Evolutionary conservation across 2,113 vertebrate species (phyloP).

Genomic region (Scortum barcoo): DNA sequence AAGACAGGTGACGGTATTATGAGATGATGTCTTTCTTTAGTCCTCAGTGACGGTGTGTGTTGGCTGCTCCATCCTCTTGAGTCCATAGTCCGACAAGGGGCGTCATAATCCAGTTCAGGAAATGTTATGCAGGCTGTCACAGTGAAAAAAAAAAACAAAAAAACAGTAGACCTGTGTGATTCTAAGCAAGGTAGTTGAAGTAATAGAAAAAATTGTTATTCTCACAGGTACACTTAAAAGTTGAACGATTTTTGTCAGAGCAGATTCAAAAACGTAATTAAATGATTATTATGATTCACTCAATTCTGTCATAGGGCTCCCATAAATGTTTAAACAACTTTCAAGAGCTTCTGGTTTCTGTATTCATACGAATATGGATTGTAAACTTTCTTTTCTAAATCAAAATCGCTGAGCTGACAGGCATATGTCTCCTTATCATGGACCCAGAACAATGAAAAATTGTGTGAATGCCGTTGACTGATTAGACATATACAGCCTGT

Average conservation of each 20-base stretch:
- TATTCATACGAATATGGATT: background rate
- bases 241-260: background rate
- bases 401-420: conserved; percentile 8
- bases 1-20: conserved; percentile 3
- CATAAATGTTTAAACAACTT: background rate
- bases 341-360: conserved; percentile 15
- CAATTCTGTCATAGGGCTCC: background rate
- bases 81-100: conserved; percentile 48
- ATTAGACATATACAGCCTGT: conserved; percentile 7
- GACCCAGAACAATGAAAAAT: conserved; percentile 28
- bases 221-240: background rate
- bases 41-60: conserved; percentile 39
- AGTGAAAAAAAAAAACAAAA: conserved; percentile 75
- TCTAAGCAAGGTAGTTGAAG: background rate
- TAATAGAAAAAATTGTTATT: background rate
- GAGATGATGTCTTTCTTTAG: conserved; percentile 50
- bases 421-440: conserved; percentile 3
- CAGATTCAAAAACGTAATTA: background rate
- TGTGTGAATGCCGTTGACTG: background rate
- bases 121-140: conserved; percentile 75
- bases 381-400: conserved; percentile 30
- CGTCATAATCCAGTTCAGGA: conserved; percentile 81
- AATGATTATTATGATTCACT: background rate
- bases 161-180: conserved; percentile 8
- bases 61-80: conserved; percentile 51